Percentiles rank a stretch among this genome's conserved stretches.
These are phyloP conservation scores for Diarsia mendica DNA, from an alignment of 2,888 invertebrate species.

Conservation along the genomic window DNA sequence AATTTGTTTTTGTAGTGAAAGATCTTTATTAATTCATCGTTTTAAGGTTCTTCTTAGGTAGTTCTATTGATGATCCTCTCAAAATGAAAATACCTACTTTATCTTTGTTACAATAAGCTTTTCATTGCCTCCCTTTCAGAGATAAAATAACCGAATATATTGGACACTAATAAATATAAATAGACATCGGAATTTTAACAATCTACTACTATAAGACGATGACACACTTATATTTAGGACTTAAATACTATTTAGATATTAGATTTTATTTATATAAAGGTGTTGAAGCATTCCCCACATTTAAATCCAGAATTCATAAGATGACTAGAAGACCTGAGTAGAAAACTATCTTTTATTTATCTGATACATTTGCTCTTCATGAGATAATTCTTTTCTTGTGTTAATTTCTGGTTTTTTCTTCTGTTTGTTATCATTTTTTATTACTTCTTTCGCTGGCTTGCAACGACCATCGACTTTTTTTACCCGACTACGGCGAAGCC, in stretches of 20 bases:
- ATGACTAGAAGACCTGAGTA: no score
- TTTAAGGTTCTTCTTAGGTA: no score
- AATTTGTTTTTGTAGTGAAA: no score
- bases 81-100: no score
- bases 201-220: background rate
- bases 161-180: background rate
- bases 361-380: slow-evolving; percentile 54
- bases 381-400: background rate
- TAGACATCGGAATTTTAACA: background rate
- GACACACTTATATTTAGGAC: slow-evolving; percentile 13
- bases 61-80: no score
- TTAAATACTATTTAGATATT: background rate
- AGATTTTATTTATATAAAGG: no score
- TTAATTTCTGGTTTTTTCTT: no score
- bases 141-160: no score
- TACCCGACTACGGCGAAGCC: no score
- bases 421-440: slow-evolving; percentile 11
- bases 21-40: no score
- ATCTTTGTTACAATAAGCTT: background rate
- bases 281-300: slow-evolving; percentile 40
- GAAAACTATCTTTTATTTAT: slow-evolving; percentile 25
- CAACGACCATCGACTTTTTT: slow-evolving; percentile 13
- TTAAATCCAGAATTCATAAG: slow-evolving; percentile 43
- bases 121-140: no score
- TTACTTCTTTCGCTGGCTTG: slow-evolving; percentile 27